Conservation (phyloP, 2,113 vertebrate species). For the Larimichthys crocea region DNA sequence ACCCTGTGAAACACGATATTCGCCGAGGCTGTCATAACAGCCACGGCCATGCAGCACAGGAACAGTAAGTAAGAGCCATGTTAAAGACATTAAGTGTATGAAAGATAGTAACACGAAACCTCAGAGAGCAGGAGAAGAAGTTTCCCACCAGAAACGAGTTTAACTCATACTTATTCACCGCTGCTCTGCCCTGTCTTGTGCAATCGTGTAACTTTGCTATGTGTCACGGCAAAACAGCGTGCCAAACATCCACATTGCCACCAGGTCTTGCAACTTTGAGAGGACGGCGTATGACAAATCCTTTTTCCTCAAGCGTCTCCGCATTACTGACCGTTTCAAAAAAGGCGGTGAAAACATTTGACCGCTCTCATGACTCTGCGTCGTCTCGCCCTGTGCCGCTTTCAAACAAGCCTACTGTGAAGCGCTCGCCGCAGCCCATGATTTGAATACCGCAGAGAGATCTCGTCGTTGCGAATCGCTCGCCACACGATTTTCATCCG, state of each 20-base stretch:
- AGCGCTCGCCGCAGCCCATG: neutral
- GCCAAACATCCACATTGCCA: neutral
- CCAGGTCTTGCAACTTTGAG: neutral
- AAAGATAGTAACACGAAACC: slow-evolving; percentile 23
- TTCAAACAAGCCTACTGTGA: neutral
- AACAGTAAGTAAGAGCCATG: neutral
- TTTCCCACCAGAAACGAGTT: neutral
- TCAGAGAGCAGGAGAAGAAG: slow-evolving; percentile 1
- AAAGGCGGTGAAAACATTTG: neutral
- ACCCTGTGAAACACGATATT: slow-evolving; percentile 36
- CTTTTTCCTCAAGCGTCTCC: neutral
- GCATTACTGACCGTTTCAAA: neutral
- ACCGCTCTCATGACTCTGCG: neutral
- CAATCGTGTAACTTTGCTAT: slow-evolving; percentile 13
- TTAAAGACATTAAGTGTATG: slow-evolving; percentile 6
- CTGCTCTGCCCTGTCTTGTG: neutral
- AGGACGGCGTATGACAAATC: neutral
- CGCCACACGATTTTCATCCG: slow-evolving; percentile 33
- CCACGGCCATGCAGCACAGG: slow-evolving; percentile 4
- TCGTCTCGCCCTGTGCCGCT: neutral
- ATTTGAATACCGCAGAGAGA: slow-evolving; percentile 24
- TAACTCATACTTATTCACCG: neutral
- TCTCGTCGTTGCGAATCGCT: neutral
- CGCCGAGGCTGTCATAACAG: slow-evolving; percentile 23
- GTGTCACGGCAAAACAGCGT: slow-evolving; percentile 29